Percentiles rank a stretch among this genome's conserved stretches.
Conservation (phyloP, 2,113 vertebrate species). For the Camelus dromedarius region DNA sequence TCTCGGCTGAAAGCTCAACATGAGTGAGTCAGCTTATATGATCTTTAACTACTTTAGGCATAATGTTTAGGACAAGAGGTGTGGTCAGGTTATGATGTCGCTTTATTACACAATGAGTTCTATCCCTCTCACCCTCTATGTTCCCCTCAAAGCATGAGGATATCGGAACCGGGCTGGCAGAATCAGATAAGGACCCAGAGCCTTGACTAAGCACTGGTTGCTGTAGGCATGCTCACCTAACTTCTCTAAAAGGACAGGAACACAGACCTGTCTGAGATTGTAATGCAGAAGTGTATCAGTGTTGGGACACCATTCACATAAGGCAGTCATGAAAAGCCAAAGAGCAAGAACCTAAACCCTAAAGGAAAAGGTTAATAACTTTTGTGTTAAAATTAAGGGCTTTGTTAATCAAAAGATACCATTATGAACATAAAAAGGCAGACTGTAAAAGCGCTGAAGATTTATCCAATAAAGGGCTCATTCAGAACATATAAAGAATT, state of each 20-base stretch:
- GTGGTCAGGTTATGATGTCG: neutral
- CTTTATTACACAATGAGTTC: neutral
- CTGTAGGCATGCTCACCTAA: neutral
- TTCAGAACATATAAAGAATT: neutral
- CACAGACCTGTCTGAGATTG: neutral
- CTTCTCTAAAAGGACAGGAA: neutral
- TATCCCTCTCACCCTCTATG: accelerated
- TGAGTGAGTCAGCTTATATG: neutral
- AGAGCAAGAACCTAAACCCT: constrained; percentile 13
- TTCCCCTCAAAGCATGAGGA: neutral
- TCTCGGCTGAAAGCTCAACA: neutral
- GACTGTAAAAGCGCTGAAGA: neutral
- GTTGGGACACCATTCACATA: neutral
- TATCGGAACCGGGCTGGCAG: neutral
- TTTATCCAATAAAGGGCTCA: neutral
- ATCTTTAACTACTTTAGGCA: neutral
- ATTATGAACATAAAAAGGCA: constrained; percentile 3
- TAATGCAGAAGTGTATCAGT: neutral
- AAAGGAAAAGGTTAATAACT: constrained; percentile 9
- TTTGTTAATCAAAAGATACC: neutral
- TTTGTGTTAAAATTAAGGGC: constrained; percentile 18
- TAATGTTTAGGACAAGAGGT: neutral
- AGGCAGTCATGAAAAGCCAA: constrained; percentile 2
- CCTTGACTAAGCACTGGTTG: neutral
- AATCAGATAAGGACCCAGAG: neutral